phyloP scores from a whole-genome alignment of 2,113 vertebrate genomes.

The Vulpes lagopus region DNA sequence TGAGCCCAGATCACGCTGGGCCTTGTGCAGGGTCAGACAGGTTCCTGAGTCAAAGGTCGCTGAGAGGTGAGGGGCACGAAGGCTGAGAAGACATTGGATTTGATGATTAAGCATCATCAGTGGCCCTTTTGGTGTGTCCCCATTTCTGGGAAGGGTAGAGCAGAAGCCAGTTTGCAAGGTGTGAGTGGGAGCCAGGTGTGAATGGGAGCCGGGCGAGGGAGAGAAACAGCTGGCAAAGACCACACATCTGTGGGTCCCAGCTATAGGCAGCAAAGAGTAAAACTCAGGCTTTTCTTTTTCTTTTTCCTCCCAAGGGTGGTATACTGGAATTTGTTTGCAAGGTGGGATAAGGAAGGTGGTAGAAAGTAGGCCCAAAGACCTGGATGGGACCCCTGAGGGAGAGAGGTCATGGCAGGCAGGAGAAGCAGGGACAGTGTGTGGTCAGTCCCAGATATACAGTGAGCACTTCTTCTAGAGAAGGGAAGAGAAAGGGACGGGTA shows the following conservation, averaged over 20 bases:
- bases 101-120: not conserved
- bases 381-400: not conserved
- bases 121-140: not conserved
- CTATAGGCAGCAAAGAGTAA: not conserved
- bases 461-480: not conserved
- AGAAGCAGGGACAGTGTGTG: rapidly evolving
- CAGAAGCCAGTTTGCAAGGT: not conserved
- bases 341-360: not conserved
- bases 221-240: not conserved
- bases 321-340: not conserved
- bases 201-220: not conserved
- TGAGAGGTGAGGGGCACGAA: not conserved
- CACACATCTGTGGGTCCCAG: not conserved
- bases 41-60: not conserved
- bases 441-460: rapidly evolving
- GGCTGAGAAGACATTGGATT: not conserved
- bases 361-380: not conserved
- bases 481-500: not conserved
- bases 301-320: not conserved
- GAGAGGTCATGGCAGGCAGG: not conserved
- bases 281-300: not conserved
- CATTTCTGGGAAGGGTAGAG: not conserved
- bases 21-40: not conserved
- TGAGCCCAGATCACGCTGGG: not conserved
- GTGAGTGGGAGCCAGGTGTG: not conserved